These are phyloP conservation scores for Lepidochitona cinerea DNA, from an alignment of 2,888 invertebrate species.

Conservation along the genomic window DNA sequence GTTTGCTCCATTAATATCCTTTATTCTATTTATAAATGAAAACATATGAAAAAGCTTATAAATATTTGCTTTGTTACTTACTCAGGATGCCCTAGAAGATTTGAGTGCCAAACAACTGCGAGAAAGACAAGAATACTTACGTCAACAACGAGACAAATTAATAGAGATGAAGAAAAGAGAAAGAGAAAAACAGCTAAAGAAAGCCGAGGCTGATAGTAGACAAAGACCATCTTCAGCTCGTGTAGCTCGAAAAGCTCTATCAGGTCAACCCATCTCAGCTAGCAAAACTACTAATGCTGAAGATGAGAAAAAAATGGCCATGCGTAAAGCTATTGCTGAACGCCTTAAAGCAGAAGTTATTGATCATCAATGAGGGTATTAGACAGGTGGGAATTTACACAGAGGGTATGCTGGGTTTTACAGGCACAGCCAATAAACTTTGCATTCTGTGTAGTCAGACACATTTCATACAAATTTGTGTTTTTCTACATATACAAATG, in stretches of 20 bases:
- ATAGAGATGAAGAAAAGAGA: slow-evolving; percentile 90
- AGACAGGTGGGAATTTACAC: too few species aligned
- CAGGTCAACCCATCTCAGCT: slow-evolving; percentile 37
- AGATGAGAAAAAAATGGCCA: slow-evolving; percentile 78
- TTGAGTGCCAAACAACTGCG: slow-evolving; percentile 62
- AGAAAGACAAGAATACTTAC: slow-evolving; percentile 84
- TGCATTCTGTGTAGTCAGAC: too few species aligned
- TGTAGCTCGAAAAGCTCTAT: slow-evolving; percentile 80
- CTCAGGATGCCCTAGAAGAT: slow-evolving; percentile 59
- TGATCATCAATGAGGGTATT: slow-evolving; percentile 72
- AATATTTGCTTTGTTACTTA: too few species aligned
- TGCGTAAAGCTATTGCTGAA: slow-evolving; percentile 87
- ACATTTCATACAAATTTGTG: too few species aligned
- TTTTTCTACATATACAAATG: too few species aligned
- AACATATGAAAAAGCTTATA: too few species aligned
- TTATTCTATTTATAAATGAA: too few species aligned
- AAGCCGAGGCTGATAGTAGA: slow-evolving; percentile 74
- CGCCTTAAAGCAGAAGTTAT: slow-evolving; percentile 90
- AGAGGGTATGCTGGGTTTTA: too few species aligned
- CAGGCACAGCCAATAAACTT: too few species aligned
- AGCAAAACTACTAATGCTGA: slow-evolving; percentile 37
- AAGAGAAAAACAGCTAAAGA: slow-evolving; percentile 82
- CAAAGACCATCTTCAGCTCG: slow-evolving; percentile 82
- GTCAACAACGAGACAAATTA: slow-evolving; percentile 91
- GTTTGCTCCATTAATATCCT: too few species aligned